Percentiles rank a stretch among this genome's conserved stretches.
Evolutionary conservation across 2,113 vertebrate genomes (phyloP).

Genomic region (Oenanthe melanoleuca): DNA sequence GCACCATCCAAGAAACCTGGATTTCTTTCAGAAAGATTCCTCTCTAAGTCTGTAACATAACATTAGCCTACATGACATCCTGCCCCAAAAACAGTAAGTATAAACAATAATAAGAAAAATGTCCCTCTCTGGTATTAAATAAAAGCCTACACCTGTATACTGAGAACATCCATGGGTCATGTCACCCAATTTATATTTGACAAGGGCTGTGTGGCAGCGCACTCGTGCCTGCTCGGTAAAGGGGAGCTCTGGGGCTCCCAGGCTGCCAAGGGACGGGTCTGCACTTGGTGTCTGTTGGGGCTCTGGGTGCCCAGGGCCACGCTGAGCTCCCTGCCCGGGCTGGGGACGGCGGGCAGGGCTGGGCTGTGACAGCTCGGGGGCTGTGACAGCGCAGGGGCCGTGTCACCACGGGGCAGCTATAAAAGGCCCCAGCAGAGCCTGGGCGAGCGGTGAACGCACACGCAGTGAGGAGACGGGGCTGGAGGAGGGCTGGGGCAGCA

Average conservation of each 20-base stretch:
- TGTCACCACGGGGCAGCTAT: background rate
- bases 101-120: no score
- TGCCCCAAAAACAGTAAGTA: no score
- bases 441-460: no score
- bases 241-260: background rate
- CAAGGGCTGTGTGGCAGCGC: background rate
- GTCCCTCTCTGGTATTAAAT: no score
- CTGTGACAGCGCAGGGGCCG: background rate
- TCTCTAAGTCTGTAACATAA: no score
- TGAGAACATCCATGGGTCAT: background rate
- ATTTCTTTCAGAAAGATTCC: no score
- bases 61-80: no score
- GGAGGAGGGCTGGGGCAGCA: no score
- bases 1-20: no score
- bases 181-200: background rate
- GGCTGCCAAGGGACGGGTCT: background rate
- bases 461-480: no score
- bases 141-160: no score
- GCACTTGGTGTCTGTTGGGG: background rate
- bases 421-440: background rate
- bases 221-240: background rate
- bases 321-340: background rate
- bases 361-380: background rate
- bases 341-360: rapidly evolving
- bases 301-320: background rate